phyloP scores from a whole-genome alignment of 2,113 vertebrate genomes.

The Triplophysa dalaica region DNA sequence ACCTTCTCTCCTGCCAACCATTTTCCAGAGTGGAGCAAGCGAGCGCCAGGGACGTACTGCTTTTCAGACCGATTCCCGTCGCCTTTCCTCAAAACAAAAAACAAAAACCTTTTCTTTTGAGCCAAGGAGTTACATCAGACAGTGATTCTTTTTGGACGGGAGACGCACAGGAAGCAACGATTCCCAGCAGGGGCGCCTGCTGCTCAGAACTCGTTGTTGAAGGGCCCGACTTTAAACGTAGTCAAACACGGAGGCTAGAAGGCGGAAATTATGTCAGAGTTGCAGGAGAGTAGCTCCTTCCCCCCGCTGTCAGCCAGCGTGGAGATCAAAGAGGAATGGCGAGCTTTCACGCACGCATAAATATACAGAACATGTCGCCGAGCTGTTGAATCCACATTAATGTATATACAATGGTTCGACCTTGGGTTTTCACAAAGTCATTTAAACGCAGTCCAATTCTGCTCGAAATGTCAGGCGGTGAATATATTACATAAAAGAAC shows the following conservation, averaged over 20 bases:
- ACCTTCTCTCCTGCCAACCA: slow-evolving; percentile 45
- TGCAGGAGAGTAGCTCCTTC: slow-evolving; percentile 24
- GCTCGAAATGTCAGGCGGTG: slow-evolving; percentile 28
- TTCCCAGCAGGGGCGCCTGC: slow-evolving; percentile 22
- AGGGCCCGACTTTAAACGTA: slow-evolving; percentile 9
- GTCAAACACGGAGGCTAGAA: background rate
- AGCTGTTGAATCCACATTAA: slow-evolving; percentile 13
- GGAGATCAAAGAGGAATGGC: slow-evolving; percentile 34
- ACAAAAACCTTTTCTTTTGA: background rate
- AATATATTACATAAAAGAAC: slow-evolving; percentile 30
- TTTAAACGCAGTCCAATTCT: slow-evolving; percentile 27
- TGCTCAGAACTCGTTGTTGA: slow-evolving; percentile 19
- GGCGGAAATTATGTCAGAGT: slow-evolving; percentile 46
- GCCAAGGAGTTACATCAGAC: slow-evolving; percentile 45
- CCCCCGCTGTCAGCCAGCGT: background rate
- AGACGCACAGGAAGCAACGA: slow-evolving; percentile 25
- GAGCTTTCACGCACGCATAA: slow-evolving; percentile 38
- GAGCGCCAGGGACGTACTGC: slow-evolving; percentile 11
- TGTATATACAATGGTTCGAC: background rate
- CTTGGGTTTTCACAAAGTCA: slow-evolving; percentile 22
- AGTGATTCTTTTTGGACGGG: slow-evolving; percentile 40
- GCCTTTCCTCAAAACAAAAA: background rate
- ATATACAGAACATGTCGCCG: slow-evolving; percentile 28
- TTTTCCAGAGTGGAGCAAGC: slow-evolving; percentile 32
- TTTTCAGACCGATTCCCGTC: background rate